Evolutionary conservation across 2,797 vertebrate species (phyloP).

Genomic region (Lagorchestes hirsutus): DNA sequence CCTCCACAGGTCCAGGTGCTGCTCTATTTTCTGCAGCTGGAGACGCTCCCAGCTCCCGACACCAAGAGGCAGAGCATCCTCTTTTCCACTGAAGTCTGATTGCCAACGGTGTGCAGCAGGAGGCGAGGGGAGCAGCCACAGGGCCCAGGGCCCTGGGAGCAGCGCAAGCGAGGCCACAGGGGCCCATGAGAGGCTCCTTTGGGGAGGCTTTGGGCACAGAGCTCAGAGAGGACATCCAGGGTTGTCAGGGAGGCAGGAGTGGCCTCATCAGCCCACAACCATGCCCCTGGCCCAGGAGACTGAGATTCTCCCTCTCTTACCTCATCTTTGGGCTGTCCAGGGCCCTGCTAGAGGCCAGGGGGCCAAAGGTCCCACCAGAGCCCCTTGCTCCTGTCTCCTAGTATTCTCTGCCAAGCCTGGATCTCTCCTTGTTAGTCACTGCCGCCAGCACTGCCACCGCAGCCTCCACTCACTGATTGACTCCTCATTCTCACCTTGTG

Average conservation of each 20-base stretch:
- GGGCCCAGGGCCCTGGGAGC: background rate
- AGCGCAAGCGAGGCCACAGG: background rate
- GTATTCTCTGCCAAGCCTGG: background rate
- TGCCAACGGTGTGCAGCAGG: background rate
- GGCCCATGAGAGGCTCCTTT: background rate
- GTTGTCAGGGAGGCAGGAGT: background rate
- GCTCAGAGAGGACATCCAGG: background rate
- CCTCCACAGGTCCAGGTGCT: conserved; percentile 93
- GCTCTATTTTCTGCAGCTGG: conserved; percentile 96
- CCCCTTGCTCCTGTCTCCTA: background rate
- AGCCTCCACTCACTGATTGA: background rate
- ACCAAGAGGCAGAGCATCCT: conserved; percentile 96
- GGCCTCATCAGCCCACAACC: too few relatives aligned
- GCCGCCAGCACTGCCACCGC: background rate
- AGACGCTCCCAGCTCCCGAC: conserved; percentile 94
- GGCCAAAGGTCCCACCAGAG: accelerated
- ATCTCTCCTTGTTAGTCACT: background rate
- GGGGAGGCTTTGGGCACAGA: background rate
- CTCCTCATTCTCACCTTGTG: background rate
- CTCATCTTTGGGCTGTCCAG: background rate
- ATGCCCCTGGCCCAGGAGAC: background rate
- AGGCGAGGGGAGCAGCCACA: conserved; percentile 55
- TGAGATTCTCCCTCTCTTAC: background rate
- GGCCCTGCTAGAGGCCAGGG: background rate
- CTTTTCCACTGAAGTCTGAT: conserved; percentile 95